Conservation (phyloP, 2,113 vertebrate species). For the Xenopus borealis region DNA sequence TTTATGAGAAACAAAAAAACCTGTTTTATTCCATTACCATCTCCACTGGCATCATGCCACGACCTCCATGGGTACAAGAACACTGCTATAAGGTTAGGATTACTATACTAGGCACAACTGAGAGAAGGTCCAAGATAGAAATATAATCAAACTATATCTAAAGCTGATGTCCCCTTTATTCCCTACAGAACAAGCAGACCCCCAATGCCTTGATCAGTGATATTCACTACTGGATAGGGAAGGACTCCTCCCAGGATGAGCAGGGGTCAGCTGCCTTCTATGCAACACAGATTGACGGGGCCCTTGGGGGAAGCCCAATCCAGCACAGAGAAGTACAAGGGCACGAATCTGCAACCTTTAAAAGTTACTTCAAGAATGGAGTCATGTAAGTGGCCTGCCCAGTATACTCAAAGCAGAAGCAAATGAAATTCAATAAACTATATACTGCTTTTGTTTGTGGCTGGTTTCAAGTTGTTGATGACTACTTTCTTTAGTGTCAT, state of each 20-base stretch:
- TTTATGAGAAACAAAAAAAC: too few species aligned
- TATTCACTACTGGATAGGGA: constrained; percentile 86
- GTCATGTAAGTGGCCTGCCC: constrained; percentile 70
- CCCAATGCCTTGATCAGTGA: constrained; percentile 54
- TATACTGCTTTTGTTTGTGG: too few species aligned
- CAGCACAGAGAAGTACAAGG: constrained; percentile 84
- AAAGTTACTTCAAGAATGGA: constrained; percentile 82
- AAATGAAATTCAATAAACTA: too few species aligned
- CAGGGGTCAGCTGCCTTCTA: constrained; percentile 77
- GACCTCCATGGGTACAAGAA: too few species aligned
- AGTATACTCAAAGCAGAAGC: too few species aligned
- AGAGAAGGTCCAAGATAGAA: background rate
- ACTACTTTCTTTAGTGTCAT: too few species aligned
- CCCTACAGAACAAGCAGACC: constrained; percentile 61
- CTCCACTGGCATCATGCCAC: too few species aligned
- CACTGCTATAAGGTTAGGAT: too few species aligned
- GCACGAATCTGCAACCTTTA: constrained; percentile 74
- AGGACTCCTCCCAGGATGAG: constrained; percentile 77
- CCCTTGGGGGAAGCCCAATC: constrained; percentile 68
- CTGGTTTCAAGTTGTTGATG: too few species aligned
- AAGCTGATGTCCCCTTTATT: background rate
- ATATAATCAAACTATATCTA: background rate
- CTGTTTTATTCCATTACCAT: too few species aligned
- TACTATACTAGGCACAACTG: background rate
- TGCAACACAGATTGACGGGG: constrained; percentile 74